phyloP scores from a whole-genome alignment of 2,113 vertebrate genomes.

The Ochotona curzoniae region DNA sequence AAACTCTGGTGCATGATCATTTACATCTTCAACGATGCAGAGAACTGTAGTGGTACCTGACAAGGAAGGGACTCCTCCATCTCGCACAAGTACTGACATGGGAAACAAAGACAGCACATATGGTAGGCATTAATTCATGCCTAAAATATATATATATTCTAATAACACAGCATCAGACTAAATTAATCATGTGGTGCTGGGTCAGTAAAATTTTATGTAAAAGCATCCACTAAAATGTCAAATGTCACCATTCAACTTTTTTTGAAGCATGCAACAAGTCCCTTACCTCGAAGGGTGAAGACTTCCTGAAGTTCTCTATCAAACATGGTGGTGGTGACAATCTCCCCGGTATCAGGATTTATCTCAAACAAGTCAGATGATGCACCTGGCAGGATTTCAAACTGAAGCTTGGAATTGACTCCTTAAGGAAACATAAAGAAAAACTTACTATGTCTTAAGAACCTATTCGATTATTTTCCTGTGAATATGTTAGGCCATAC shows the following conservation, averaged over 20 bases:
- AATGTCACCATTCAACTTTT: background rate
- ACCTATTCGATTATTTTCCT: background rate
- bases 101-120: conserved; percentile 56
- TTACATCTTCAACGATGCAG: conserved; percentile 92
- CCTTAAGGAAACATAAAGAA: conserved; percentile 84
- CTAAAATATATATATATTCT: background rate
- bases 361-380: conserved; percentile 92
- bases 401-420: conserved; percentile 90
- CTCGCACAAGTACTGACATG: conserved; percentile 90
- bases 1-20: conserved; percentile 91
- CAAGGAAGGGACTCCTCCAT: conserved; percentile 85
- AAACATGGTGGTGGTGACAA: conserved; percentile 87
- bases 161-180: background rate
- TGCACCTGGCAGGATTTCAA: conserved; percentile 91
- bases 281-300: conserved; percentile 91
- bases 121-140: background rate
- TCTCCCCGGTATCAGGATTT: conserved; percentile 88
- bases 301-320: conserved; percentile 91
- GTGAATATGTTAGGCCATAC: background rate
- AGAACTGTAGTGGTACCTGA: conserved; percentile 88
- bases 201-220: background rate
- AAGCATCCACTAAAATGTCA: background rate
- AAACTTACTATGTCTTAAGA: background rate
- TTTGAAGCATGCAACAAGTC: background rate
- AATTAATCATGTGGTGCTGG: background rate